Conservation (phyloP, 35 echinoderm and acorn worm species). For the Ophiothrix spiculata region DNA sequence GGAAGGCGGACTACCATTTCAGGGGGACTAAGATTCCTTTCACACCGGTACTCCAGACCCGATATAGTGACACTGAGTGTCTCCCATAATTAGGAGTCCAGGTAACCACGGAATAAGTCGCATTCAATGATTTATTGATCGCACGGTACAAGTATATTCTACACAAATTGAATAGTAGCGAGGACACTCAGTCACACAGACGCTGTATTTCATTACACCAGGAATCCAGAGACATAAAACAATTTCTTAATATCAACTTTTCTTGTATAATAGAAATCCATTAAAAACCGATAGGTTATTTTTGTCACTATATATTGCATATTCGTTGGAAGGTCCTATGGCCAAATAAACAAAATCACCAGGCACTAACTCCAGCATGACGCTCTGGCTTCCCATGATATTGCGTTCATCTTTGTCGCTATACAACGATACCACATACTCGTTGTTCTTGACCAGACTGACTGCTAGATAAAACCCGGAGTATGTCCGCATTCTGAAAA, state of each 20-base stretch:
- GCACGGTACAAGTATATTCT: too few relatives aligned
- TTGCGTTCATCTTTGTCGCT: conserved; percentile 52
- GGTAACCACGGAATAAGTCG: too few relatives aligned
- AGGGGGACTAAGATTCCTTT: too few relatives aligned
- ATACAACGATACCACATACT: conserved; percentile 28
- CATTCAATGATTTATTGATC: too few relatives aligned
- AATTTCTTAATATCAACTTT: not conserved
- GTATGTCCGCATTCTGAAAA: conserved; percentile 51
- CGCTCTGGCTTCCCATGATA: conserved; percentile 58
- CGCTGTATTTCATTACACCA: too few relatives aligned
- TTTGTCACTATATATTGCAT: not conserved
- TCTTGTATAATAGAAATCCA: not conserved
- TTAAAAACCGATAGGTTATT: not conserved
- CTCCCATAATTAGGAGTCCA: too few relatives aligned
- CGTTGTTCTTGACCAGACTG: conserved; percentile 68
- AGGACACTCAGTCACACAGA: too few relatives aligned
- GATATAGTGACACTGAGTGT: too few relatives aligned
- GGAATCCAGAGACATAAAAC: too few relatives aligned
- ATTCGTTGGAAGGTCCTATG: not conserved
- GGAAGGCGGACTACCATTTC: too few relatives aligned
- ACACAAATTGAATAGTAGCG: too few relatives aligned
- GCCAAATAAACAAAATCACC: not conserved
- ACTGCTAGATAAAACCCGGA: conserved; percentile 28
- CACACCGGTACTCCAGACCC: too few relatives aligned
- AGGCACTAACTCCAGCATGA: not conserved